Evolutionary conservation across 2,797 vertebrate species (phyloP).

Genomic region (Phoxinus dragarum): DNA sequence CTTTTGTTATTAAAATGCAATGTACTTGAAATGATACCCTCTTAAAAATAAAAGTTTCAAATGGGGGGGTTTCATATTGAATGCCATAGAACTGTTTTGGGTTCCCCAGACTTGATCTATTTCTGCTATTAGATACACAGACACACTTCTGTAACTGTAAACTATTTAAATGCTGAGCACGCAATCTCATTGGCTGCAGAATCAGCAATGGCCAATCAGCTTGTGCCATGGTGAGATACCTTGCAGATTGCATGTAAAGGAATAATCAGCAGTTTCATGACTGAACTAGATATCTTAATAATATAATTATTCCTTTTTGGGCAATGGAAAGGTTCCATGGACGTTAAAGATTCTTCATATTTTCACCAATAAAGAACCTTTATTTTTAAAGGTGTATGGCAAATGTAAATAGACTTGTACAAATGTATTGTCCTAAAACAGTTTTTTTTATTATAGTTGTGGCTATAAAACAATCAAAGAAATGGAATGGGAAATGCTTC

Average conservation of each 20-base stretch:
- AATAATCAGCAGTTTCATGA: background rate
- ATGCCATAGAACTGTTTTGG: background rate
- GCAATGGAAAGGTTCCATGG: background rate
- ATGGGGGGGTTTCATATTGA: background rate
- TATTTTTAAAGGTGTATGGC: background rate
- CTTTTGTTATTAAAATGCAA: constrained; percentile 5
- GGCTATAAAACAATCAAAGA: background rate
- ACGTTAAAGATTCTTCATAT: background rate
- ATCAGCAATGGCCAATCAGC: background rate
- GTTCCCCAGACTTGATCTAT: background rate
- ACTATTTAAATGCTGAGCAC: background rate
- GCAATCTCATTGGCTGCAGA: background rate
- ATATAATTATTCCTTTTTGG: background rate
- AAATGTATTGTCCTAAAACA: background rate
- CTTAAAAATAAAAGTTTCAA: background rate
- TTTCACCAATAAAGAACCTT: background rate
- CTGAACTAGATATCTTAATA: background rate
- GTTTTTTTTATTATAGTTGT: background rate
- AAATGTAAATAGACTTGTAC: background rate
- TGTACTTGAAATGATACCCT: background rate
- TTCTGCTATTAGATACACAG: background rate
- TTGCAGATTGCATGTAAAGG: background rate
- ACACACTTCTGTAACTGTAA: background rate
- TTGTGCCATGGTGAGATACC: background rate
- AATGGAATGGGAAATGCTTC: background rate